A percentile compares a stretch with the other conserved stretches of the same genome.
These are phyloP conservation scores for Spizaetus ornatus DNA, from an alignment of 2,113 vertebrate genomes.

Conservation along the genomic window DNA sequence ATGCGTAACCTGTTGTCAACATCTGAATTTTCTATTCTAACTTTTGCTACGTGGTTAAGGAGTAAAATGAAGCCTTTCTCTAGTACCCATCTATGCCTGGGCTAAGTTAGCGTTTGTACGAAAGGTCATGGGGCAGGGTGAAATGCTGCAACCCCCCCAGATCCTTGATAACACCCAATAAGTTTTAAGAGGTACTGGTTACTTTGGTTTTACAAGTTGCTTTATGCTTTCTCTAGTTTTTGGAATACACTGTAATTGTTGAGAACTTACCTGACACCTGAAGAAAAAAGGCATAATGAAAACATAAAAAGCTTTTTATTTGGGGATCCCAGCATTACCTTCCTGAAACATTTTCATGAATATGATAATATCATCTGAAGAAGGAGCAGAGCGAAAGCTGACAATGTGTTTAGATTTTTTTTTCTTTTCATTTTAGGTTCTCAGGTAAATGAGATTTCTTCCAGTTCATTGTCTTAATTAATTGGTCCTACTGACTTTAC, in stretches of 20 bases:
- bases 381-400: neutral
- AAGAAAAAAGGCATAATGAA: neutral
- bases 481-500: constrained; percentile 1
- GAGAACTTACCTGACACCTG: neutral
- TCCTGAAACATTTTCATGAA: neutral
- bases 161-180: neutral
- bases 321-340: neutral
- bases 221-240: neutral
- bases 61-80: neutral
- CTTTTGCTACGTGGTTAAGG: neutral
- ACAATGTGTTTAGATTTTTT: neutral
- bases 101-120: fast-evolving
- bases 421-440: neutral
- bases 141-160: neutral
- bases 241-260: neutral
- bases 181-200: neutral
- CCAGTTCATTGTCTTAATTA: constrained; percentile 3
- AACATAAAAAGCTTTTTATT: neutral
- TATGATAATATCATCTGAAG: neutral
- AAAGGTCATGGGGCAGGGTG: too few relatives aligned
- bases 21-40: neutral
- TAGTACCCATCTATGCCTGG: neutral
- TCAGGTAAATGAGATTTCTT: constrained; percentile 45
- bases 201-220: neutral
- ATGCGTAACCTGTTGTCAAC: fast-evolving